A percentile compares a stretch with the other conserved stretches of the same genome.
Evolutionary conservation across 1,140 invertebrate species (phyloP).

Genomic region (Cydia fagiglandana): DNA sequence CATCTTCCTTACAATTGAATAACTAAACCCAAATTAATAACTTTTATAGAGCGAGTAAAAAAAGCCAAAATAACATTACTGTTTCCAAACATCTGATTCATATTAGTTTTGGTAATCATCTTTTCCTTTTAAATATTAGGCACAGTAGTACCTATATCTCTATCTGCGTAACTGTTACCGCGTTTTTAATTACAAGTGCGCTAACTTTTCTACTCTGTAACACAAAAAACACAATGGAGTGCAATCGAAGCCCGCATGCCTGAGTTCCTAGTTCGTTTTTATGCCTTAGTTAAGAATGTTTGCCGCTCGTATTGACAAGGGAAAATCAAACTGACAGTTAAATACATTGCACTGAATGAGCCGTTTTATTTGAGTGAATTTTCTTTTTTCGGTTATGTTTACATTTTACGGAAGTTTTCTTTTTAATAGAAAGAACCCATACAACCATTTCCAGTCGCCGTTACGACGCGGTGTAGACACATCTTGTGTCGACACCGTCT

Average conservation of each 20-base stretch:
- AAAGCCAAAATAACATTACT: too few species aligned
- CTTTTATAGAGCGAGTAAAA: too few species aligned
- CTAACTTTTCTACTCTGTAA: neutral
- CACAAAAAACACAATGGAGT: constrained; percentile 17
- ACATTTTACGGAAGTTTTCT: too few species aligned
- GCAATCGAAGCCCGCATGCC: constrained; percentile 4
- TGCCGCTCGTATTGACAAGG: constrained; percentile 2
- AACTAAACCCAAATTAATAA: too few species aligned
- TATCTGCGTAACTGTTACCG: neutral
- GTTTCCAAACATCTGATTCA: too few species aligned
- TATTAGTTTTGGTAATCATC: neutral
- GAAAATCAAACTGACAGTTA: constrained; percentile 12
- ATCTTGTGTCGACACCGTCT: too few species aligned
- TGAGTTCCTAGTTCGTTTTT: constrained; percentile 18
- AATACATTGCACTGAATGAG: neutral
- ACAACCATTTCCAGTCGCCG: too few species aligned
- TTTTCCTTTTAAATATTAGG: neutral
- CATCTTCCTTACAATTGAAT: too few species aligned
- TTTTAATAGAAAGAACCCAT: too few species aligned
- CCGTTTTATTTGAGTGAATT: neutral
- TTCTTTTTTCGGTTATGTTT: neutral
- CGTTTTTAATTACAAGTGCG: constrained; percentile 11
- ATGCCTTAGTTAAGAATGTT: neutral
- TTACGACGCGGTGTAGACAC: too few species aligned
- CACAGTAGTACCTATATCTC: too few species aligned